Evolutionary conservation across 2,888 invertebrate genomes (phyloP).

Genomic region (Conops quadrifasciatus): DNA sequence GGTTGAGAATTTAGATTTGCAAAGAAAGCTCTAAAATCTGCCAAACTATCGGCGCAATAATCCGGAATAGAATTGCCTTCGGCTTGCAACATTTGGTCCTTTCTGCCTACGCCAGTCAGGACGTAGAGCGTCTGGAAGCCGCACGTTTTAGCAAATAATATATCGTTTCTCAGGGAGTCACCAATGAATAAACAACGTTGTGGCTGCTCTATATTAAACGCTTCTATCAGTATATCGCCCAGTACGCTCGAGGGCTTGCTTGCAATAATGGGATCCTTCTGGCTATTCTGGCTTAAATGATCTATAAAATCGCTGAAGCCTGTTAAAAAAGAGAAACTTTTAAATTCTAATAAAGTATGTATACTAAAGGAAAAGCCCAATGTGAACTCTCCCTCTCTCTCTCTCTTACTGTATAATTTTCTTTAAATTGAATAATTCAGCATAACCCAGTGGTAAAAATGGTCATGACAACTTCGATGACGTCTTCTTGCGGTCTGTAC

Average conservation of each 20-base stretch:
- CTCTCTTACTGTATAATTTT: no score
- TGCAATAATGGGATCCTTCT: conserved; percentile 59
- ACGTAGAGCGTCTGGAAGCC: conserved; percentile 79
- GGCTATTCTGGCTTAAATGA: conserved; percentile 52
- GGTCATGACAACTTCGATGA: no score
- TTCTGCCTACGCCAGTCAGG: conserved; percentile 66
- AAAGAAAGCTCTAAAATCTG: conserved; percentile 54
- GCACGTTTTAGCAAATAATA: conserved; percentile 75
- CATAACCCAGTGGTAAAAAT: no score
- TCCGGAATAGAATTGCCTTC: conserved; percentile 52
- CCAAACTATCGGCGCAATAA: conserved; percentile 57
- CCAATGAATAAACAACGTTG: conserved; percentile 81
- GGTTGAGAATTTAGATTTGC: conserved; percentile 40
- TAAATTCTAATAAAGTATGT: not conserved
- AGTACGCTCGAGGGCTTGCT: conserved; percentile 66
- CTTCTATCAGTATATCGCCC: conserved; percentile 58
- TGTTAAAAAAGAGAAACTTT: conserved; percentile 11
- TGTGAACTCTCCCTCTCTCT: no score
- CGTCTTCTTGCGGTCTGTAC: no score
- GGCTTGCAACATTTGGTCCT: conserved; percentile 52
- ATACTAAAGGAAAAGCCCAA: no score
- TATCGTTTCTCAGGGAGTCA: conserved; percentile 83
- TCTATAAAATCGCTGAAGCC: conserved; percentile 43
- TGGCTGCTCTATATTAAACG: conserved; percentile 68
- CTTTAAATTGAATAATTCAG: no score